These are phyloP conservation scores for Neocrepidodera transversa DNA, from an alignment of 2,888 invertebrate species.

Conservation along the genomic window DNA sequence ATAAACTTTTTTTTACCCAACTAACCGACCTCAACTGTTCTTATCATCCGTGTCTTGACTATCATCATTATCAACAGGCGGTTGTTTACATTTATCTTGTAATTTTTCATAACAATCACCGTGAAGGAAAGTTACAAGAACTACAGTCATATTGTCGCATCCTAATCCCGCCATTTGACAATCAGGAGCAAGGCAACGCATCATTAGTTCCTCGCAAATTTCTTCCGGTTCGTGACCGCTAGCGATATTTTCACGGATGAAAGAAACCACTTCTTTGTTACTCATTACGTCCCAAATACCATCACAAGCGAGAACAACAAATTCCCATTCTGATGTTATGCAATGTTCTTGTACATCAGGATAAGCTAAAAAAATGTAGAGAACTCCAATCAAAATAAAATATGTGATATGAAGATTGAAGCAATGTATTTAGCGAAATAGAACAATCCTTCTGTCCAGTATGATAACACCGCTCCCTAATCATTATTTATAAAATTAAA, in stretches of 20 bases:
- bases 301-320: conserved; percentile 95
- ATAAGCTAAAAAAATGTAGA: conserved; percentile 71
- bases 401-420: no score
- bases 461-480: no score
- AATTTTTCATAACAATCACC: conserved; percentile 61
- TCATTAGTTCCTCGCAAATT: conserved; percentile 96
- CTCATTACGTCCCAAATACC: conserved; percentile 99
- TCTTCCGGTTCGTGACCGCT: conserved; percentile 87
- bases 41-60: not conserved
- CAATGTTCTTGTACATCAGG: conserved; percentile 89
- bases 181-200: conserved; percentile 94
- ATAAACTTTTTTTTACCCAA: not conserved
- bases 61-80: conserved; percentile 25
- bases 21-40: not conserved
- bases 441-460: no score
- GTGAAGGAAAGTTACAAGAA: conserved; percentile 81
- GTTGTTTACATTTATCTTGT: conserved; percentile 45
- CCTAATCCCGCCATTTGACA: conserved; percentile 96
- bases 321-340: conserved; percentile 92
- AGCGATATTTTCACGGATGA: conserved; percentile 84
- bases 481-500: no score
- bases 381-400: no score
- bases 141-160: conserved; percentile 99
- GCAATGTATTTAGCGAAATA: no score
- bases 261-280: conserved; percentile 92